A percentile compares a stretch with the other conserved stretches of the same genome.
These are phyloP conservation scores for Cichlasoma orientale DNA, from an alignment of 2,797 vertebrate genomes.

Conservation along the genomic window DNA sequence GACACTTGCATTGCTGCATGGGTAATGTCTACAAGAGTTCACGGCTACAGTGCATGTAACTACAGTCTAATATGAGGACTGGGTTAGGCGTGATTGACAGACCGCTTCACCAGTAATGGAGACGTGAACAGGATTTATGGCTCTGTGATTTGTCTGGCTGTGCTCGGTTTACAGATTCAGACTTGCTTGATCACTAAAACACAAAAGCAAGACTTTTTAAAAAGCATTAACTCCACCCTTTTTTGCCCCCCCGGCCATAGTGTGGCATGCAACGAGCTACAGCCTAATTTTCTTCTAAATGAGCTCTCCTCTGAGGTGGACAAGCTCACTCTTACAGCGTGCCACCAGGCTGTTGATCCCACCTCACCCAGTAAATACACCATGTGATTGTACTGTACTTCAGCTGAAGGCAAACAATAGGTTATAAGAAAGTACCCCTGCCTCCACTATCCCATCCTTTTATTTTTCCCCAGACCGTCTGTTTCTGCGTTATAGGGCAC, in stretches of 20 bases:
- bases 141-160: background rate
- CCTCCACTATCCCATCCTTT: background rate
- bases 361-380: background rate
- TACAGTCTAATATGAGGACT: background rate
- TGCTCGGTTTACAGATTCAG: background rate
- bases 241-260: background rate
- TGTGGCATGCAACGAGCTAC: background rate
- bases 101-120: background rate
- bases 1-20: background rate
- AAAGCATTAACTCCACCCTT: background rate
- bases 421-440: constrained; percentile 1
- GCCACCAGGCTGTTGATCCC: background rate
- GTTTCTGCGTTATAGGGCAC: background rate
- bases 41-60: background rate
- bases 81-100: background rate
- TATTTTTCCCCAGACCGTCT: background rate
- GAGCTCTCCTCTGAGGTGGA: background rate
- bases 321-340: background rate
- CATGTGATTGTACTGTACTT: background rate
- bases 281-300: background rate
- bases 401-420: constrained; percentile 3
- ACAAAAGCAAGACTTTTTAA: background rate
- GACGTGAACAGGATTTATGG: background rate
- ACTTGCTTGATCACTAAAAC: background rate
- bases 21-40: background rate